Percentiles rank a stretch among this genome's conserved stretches.
Evolutionary conservation across 2,888 invertebrate species (phyloP).

Genomic region (Cenopis cana): DNA sequence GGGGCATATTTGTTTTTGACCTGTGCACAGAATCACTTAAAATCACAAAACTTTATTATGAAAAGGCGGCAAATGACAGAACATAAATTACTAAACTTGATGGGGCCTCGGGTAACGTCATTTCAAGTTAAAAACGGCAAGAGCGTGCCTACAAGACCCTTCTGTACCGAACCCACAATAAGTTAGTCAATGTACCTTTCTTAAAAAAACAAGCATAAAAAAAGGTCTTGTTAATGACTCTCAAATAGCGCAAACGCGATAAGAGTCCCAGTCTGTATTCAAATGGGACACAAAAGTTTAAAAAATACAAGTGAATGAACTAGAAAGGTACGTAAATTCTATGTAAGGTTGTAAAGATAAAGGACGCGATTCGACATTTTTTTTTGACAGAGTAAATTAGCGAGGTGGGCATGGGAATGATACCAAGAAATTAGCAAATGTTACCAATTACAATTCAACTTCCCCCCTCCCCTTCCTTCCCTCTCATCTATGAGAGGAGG

Average conservation of each 20-base stretch:
- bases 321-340: conserved; percentile 70
- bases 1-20: conserved; percentile 6
- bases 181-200: conserved; percentile 1
- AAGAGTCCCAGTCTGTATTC: conserved; percentile 20
- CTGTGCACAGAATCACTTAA: conserved; percentile 31
- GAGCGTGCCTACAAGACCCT: background rate
- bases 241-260: conserved; percentile 17
- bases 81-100: conserved; percentile 47
- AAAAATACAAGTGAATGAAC: conserved; percentile 35
- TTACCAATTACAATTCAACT: too few species aligned
- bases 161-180: conserved; percentile 3
- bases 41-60: conserved; percentile 20
- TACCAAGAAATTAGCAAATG: background rate
- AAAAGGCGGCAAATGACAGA: conserved; percentile 29
- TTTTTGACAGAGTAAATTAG: background rate
- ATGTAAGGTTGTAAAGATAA: conserved; percentile 78
- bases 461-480: too few species aligned
- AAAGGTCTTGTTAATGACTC: conserved; percentile 5
- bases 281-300: conserved; percentile 26
- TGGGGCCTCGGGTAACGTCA: conserved; percentile 40
- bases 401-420: background rate
- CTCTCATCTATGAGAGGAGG: too few species aligned
- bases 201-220: conserved; percentile 11
- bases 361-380: conserved; percentile 54
- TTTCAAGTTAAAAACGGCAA: conserved; percentile 40